Percentiles rank a stretch among this genome's conserved stretches.
Evolutionary conservation across 2,113 vertebrate species (phyloP).

Genomic region (Lethenteron camtschaticum): DNA sequence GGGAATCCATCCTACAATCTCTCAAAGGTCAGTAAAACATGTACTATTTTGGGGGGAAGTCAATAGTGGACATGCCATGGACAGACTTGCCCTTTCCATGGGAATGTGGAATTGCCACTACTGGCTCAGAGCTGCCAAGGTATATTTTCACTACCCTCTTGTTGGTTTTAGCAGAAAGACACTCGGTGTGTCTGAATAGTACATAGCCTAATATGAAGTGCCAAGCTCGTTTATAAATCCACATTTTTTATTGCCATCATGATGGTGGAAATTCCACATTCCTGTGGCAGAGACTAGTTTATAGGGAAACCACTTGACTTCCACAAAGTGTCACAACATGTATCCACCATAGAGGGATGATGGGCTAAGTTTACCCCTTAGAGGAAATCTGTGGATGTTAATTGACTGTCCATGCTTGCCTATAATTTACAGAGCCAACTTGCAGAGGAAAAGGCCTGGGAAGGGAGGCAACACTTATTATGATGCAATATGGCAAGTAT

Average conservation of each 20-base stretch:
- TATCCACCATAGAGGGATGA: background rate
- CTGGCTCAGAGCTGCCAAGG: background rate
- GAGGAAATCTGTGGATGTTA: background rate
- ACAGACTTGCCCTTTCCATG: no score
- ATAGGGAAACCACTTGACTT: background rate
- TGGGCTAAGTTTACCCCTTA: background rate
- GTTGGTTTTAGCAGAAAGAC: no score
- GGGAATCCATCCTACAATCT: no score
- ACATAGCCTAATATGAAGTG: no score
- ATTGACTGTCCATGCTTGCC: background rate
- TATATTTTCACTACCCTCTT: background rate
- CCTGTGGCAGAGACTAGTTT: background rate
- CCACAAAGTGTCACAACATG: background rate
- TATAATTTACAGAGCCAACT: constrained; percentile 38
- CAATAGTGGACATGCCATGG: no score
- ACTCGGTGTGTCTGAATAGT: no score
- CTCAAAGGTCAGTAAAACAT: no score
- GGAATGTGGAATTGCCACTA: background rate
- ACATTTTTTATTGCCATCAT: no score
- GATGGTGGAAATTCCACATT: background rate
- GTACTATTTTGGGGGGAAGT: no score
- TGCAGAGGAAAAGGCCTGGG: constrained; percentile 59
- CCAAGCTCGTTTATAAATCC: no score
- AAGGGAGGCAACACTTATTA: constrained; percentile 56
- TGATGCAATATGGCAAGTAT: constrained; percentile 66